Evolutionary conservation across 2,797 vertebrate genomes (phyloP).

Genomic region (Melanotaenia boesemani): DNA sequence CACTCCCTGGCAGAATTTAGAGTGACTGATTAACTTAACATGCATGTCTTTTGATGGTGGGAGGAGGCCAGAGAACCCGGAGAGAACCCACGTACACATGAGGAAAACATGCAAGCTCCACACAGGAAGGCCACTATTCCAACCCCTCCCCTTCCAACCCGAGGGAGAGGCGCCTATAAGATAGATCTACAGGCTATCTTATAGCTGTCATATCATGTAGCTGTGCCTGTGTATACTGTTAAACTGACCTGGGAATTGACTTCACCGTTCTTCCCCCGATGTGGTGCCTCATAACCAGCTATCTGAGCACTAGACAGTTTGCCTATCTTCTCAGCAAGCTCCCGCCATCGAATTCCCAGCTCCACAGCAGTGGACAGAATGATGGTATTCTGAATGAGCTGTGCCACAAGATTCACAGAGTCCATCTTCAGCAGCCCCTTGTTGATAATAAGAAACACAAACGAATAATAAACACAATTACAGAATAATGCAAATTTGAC

Average conservation of each 20-base stretch:
- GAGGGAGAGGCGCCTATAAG: too few species aligned
- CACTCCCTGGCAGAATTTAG: too few species aligned
- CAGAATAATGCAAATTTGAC: neutral
- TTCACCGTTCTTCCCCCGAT: conserved; percentile 85
- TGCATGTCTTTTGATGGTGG: too few species aligned
- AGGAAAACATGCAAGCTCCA: too few species aligned
- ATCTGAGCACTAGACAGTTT: conserved; percentile 91
- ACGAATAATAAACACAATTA: neutral
- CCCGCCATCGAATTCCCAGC: conserved; percentile 91
- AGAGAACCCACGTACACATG: too few species aligned
- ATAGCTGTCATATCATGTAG: too few species aligned
- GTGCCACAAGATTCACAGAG: conserved; percentile 87
- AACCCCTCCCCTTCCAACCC: too few species aligned
- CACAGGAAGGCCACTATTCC: too few species aligned
- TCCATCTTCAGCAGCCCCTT: conserved; percentile 96
- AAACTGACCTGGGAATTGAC: conserved; percentile 87
- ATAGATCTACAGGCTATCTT: neutral
- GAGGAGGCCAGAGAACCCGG: too few species aligned
- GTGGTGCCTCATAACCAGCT: conserved; percentile 90
- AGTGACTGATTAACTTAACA: too few species aligned
- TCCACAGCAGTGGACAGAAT: conserved; percentile 96
- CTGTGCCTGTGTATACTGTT: neutral
- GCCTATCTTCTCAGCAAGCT: conserved; percentile 90
- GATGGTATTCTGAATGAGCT: conserved; percentile 90
- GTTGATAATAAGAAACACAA: conserved; percentile 22